Base-by-base conservation (phyloP, 2,113 vertebrate species). In the Tragelaphus strepsiceros region DNA sequence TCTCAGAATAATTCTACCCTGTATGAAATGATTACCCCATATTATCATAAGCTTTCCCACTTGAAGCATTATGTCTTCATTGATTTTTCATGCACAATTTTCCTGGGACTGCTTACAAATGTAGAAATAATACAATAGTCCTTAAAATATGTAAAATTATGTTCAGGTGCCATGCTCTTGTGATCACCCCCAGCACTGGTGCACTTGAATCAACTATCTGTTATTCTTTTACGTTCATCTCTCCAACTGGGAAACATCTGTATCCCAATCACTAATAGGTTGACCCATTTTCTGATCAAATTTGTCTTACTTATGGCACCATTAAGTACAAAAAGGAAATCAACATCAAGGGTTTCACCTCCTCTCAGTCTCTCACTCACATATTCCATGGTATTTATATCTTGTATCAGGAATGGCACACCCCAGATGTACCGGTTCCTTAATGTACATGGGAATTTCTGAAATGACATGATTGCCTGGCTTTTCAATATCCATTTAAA, bases 91-190 rank as follows among this genome's bases (percentile, higher is more conserved):
- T 96, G 95, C 86, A 95, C 96, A 91, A 24, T 97, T 92, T 98
- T 97, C 85, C 92, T 87, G 86, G 86, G 83, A 85, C 77, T 0
- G 14, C 77, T 96, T 91, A 77, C 96, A 94, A 98, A 98, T 97
- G 98, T 94, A 97, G 78, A 96, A 97, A 97, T 97, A 98, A 97
- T 91, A 93, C 95, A 97, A 96, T 96, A 94, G 86, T 86, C 82
- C 78, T 98, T 98, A 97, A 98, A 98, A 97, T 98, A 97, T 97
- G 97, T 97, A 96, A 98, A 98, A 93, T 96, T 95, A 97, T 96
- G 97, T 93, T 86, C 97, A 96, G 95, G 97, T 98, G 96, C 89
- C 91, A 61, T 13, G 78, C 43, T 96, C 49, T 61, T 39, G n/a
- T 35, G 94, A 28, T 94, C 95, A 35, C 71, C 91, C 80, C 93